A percentile compares a stretch with the other conserved stretches of the same genome.
These are phyloP conservation scores for Tyrannus savana DNA, from an alignment of 2,113 vertebrate species.

Conservation along the genomic window DNA sequence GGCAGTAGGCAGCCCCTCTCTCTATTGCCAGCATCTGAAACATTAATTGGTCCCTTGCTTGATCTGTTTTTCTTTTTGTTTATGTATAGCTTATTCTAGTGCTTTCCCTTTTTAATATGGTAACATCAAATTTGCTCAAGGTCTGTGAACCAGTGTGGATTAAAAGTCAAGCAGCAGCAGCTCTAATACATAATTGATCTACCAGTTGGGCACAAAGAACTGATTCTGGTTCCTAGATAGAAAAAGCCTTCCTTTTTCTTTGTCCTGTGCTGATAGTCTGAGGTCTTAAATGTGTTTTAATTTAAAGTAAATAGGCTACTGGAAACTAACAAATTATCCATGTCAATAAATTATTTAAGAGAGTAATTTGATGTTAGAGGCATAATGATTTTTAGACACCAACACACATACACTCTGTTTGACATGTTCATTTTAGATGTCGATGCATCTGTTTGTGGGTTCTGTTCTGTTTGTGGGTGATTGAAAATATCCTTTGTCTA, in stretches of 20 bases:
- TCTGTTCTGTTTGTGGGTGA: neutral
- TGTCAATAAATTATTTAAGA: neutral
- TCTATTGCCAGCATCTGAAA: neutral
- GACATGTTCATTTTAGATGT: neutral
- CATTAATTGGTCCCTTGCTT: conserved; percentile 24
- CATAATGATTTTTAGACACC: neutral
- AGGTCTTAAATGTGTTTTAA: neutral
- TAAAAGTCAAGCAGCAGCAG: conserved; percentile 37
- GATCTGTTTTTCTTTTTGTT: neutral
- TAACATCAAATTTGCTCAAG: conserved; percentile 35
- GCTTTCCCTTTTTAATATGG: conserved; percentile 22
- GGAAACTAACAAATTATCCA: neutral
- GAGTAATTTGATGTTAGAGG: neutral
- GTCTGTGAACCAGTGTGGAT: conserved; percentile 39
- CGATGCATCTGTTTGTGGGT: neutral
- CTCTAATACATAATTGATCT: conserved; percentile 50
- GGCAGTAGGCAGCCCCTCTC: neutral
- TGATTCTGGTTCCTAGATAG: neutral
- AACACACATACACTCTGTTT: neutral
- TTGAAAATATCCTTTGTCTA: neutral
- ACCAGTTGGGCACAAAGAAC: neutral
- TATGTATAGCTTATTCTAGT: neutral
- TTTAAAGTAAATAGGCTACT: neutral
- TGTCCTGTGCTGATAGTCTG: neutral
- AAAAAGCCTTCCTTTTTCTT: conserved; percentile 12